Evolutionary conservation across 2,888 invertebrate genomes (phyloP).

Genomic region (Athrips mouffetella): DNA sequence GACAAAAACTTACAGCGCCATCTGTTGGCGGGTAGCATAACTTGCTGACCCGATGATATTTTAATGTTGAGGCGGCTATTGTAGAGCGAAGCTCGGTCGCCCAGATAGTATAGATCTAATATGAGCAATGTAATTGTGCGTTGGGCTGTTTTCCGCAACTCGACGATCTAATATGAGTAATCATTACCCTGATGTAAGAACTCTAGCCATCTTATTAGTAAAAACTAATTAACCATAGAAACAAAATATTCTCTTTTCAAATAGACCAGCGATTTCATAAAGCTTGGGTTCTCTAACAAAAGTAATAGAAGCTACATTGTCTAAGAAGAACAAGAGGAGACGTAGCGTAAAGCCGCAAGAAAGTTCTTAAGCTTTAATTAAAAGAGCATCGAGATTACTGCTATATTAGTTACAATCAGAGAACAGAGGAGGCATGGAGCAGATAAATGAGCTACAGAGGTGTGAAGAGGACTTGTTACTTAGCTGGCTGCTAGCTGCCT

Average conservation of each 20-base stretch:
- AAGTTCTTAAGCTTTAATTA: conserved; percentile 61
- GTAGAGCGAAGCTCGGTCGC: too few species aligned
- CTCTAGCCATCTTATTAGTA: conserved; percentile 27
- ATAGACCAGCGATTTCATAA: neutral
- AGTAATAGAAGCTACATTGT: conserved; percentile 19
- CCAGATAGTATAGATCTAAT: too few species aligned
- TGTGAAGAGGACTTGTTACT: too few species aligned
- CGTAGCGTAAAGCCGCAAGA: conserved; percentile 43
- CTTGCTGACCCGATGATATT: too few species aligned
- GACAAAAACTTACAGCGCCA: too few species aligned
- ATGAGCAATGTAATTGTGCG: too few species aligned
- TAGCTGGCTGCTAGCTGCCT: too few species aligned
- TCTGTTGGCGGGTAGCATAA: too few species aligned
- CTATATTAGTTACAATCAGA: conserved; percentile 55
- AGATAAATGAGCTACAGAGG: neutral
- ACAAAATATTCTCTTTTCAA: conserved; percentile 7
- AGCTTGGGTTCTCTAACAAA: conserved; percentile 15
- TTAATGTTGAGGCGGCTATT: too few species aligned
- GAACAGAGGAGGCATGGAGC: conserved; percentile 35
- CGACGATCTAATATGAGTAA: too few species aligned
- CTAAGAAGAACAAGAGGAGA: conserved; percentile 27
- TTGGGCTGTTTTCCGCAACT: too few species aligned
- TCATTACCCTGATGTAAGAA: too few species aligned
- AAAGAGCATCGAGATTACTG: conserved; percentile 61
- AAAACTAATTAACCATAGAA: conserved; percentile 33